A percentile compares a stretch with the other conserved stretches of the same genome.
These are phyloP conservation scores for Osmoderma eremita DNA, from an alignment of 2,888 invertebrate genomes.

Conservation along the genomic window DNA sequence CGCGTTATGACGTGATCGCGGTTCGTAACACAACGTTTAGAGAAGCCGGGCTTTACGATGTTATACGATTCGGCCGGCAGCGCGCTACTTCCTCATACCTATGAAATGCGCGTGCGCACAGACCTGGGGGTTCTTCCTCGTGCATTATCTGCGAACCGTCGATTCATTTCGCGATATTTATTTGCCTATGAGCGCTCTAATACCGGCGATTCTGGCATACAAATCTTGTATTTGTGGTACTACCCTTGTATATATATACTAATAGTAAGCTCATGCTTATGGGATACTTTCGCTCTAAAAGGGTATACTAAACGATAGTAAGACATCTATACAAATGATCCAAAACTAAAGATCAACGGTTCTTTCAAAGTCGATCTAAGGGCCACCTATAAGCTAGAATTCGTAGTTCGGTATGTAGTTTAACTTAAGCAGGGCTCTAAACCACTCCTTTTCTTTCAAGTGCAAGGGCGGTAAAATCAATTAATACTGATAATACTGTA, in stretches of 20 bases:
- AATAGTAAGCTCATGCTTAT: too few species aligned
- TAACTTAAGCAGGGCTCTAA: too few species aligned
- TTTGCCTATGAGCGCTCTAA: background rate
- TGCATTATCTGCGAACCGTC: conserved; percentile 16
- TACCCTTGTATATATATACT: background rate
- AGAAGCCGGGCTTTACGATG: conserved; percentile 35
- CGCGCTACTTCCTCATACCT: conserved; percentile 52
- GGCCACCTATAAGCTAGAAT: too few species aligned
- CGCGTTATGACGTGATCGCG: conserved; percentile 43
- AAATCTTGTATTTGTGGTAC: background rate
- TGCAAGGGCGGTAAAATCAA: too few species aligned
- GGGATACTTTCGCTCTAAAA: too few species aligned
- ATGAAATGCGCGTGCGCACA: conserved; percentile 49
- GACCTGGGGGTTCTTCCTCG: conserved; percentile 40
- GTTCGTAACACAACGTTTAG: conserved; percentile 42
- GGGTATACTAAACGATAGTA: background rate
- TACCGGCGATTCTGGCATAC: conserved; percentile 2
- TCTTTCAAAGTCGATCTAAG: too few species aligned
- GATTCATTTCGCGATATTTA: conserved; percentile 19
- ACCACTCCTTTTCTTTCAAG: too few species aligned
- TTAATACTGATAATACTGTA: too few species aligned
- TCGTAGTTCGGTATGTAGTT: too few species aligned
- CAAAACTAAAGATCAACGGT: background rate
- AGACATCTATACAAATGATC: background rate
- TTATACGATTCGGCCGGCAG: conserved; percentile 35